Percentiles rank a stretch among this genome's conserved stretches.
Evolutionary conservation across 1,140 invertebrate genomes (phyloP).

Genomic region (Zophobas morio): DNA sequence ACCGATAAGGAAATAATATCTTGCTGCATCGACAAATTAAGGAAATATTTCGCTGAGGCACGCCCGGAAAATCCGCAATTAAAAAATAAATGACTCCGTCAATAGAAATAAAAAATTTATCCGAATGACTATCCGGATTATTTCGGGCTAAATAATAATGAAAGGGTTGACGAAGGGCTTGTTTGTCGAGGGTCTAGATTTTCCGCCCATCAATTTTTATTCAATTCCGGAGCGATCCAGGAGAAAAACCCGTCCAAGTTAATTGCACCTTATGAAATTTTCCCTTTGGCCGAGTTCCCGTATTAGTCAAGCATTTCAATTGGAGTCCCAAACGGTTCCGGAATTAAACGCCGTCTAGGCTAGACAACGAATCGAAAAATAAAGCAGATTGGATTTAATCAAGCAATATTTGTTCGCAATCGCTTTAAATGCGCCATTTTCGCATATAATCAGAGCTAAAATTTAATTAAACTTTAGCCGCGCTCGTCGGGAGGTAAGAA

Average conservation of each 20-base stretch:
- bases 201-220: conserved; percentile 27
- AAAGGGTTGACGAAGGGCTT: conserved; percentile 20
- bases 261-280: conserved; percentile 43
- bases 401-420: conserved; percentile 64
- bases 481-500: conserved; percentile 57
- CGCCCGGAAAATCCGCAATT: not conserved
- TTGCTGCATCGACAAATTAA: not conserved
- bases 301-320: conserved; percentile 40
- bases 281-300: conserved; percentile 26
- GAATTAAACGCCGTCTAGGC: conserved; percentile 43
- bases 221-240: conserved; percentile 13
- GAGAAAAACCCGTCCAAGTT: conserved; percentile 27
- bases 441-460: conserved; percentile 64
- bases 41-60: not conserved
- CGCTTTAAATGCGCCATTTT: conserved; percentile 61
- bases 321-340: conserved; percentile 36
- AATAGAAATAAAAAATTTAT: conserved; percentile 3
- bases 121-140: conserved; percentile 1
- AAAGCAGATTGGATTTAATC: conserved; percentile 63
- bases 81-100: not conserved
- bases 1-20: not conserved
- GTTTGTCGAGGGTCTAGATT: conserved; percentile 16
- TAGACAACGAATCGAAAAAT: conserved; percentile 57
- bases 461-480: conserved; percentile 64
- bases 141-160: conserved; percentile 12